These are phyloP conservation scores for Nymphalis io DNA, from an alignment of 1,140 invertebrate genomes.

Conservation along the genomic window DNA sequence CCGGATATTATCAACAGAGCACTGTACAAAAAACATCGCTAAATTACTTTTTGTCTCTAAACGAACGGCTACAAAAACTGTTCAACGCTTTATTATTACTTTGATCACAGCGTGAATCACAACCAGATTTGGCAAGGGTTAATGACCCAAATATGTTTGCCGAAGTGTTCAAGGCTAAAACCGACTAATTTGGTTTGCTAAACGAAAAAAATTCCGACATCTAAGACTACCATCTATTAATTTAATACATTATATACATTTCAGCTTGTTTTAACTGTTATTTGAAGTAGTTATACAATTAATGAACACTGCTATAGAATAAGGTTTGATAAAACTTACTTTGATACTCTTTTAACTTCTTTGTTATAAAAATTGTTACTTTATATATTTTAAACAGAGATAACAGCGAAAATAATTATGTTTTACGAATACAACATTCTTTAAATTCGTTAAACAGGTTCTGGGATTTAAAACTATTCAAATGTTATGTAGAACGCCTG, in stretches of 20 bases:
- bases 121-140: slow-evolving; percentile 77
- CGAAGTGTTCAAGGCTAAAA: slow-evolving; percentile 75
- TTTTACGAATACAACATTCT: slow-evolving; percentile 28
- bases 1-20: slow-evolving; percentile 55
- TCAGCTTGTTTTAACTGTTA: neutral
- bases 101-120: slow-evolving; percentile 76
- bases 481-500: slow-evolving; percentile 26
- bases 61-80: slow-evolving; percentile 74
- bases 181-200: slow-evolving; percentile 66
- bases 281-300: neutral
- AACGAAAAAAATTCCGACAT: slow-evolving; percentile 66
- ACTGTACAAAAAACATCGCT: slow-evolving; percentile 56
- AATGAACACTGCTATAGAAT: neutral
- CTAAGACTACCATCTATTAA: slow-evolving; percentile 54
- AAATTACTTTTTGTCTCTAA: slow-evolving; percentile 61
- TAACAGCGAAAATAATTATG: slow-evolving; percentile 16
- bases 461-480: slow-evolving; percentile 24
- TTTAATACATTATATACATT: slow-evolving; percentile 29
- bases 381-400: slow-evolving; percentile 1
- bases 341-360: neutral
- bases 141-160: slow-evolving; percentile 78
- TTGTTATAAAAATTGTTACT: neutral
- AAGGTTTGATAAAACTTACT: neutral
- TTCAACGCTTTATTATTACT: slow-evolving; percentile 76
- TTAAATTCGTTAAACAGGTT: slow-evolving; percentile 32